phyloP scores from a whole-genome alignment of 2,888 invertebrate genomes.

The Chymomyza procnemis region DNA sequence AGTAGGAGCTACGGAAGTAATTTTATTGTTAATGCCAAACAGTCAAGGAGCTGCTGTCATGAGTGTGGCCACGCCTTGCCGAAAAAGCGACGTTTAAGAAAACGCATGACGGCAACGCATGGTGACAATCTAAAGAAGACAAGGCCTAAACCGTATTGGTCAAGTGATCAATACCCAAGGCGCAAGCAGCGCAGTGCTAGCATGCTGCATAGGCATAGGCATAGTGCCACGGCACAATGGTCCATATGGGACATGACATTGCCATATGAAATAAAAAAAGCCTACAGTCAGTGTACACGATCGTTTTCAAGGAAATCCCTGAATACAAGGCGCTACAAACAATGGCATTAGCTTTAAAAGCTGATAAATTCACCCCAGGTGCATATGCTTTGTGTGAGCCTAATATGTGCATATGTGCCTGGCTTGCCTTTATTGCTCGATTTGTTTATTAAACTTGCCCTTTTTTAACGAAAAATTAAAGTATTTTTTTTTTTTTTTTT shows the following conservation, averaged over 20 bases:
- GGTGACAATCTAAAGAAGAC: background rate
- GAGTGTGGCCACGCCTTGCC: background rate
- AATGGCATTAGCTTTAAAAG: background rate
- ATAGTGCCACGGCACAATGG: background rate
- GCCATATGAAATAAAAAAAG: background rate
- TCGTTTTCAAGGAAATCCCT: background rate
- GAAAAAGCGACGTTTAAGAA: background rate
- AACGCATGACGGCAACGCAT: background rate
- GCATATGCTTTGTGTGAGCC: background rate
- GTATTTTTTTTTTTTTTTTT: background rate
- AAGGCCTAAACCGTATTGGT: slow-evolving; percentile 58
- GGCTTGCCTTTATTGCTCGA: slow-evolving; percentile 19
- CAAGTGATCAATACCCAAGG: slow-evolving; percentile 23
- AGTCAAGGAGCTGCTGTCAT: background rate
- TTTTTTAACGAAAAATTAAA: background rate
- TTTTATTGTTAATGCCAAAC: no score
- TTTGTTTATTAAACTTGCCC: background rate
- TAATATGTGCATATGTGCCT: slow-evolving; percentile 1
- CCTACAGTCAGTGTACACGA: background rate
- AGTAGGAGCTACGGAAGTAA: background rate
- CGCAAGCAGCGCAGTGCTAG: background rate
- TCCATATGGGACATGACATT: slow-evolving; percentile 15
- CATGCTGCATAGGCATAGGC: background rate
- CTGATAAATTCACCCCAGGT: slow-evolving; percentile 9
- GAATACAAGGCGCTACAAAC: background rate